phyloP scores from a whole-genome alignment of 2,113 vertebrate species.

The Hippoglossus stenolepis region DNA sequence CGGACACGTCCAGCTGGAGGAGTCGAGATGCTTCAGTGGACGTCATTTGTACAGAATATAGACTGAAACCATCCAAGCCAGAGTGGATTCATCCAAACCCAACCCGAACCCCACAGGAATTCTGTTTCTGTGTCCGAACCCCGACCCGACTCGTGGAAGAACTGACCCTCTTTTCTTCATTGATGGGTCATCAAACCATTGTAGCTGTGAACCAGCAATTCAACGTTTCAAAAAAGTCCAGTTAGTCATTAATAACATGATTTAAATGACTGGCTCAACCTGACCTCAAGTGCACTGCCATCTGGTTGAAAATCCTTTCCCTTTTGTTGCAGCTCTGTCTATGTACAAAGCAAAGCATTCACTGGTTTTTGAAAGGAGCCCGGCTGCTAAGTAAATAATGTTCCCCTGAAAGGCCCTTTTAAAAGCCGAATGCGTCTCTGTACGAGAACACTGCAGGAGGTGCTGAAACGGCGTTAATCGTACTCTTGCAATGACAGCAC shows the following conservation, averaged over 20 bases:
- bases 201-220: background rate
- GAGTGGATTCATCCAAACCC: no score
- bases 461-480: background rate
- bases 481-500: background rate
- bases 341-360: conserved; percentile 27
- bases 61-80: no score
- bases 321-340: conserved; percentile 40
- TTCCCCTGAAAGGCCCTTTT: conserved; percentile 17
- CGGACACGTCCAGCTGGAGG: no score
- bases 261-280: no score
- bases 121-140: no score
- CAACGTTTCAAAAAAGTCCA: background rate
- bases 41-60: no score
- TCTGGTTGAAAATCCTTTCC: conserved; percentile 9
- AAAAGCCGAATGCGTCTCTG: conserved; percentile 35
- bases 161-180: no score
- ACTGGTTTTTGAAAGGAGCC: conserved; percentile 33
- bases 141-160: no score
- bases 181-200: no score
- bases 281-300: background rate
- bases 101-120: no score
- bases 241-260: no score
- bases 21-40: no score
- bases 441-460: background rate
- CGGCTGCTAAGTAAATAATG: conserved; percentile 33